Evolutionary conservation across 92 coral and sea anemone genomes (phyloP), one percentile per base, ranked within the genome.

Genomic region (Phenganax marumi): DNA sequence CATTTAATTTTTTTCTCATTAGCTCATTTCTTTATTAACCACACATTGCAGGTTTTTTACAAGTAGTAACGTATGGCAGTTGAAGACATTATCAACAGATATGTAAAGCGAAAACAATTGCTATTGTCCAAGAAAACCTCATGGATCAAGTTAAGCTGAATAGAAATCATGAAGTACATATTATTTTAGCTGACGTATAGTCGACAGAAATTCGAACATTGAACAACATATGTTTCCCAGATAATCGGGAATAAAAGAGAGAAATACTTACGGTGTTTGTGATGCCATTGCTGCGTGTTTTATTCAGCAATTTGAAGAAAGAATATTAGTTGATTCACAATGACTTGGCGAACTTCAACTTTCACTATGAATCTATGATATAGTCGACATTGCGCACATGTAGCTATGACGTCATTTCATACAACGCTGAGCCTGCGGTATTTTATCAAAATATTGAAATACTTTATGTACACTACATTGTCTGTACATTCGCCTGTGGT

Each of bases 341-440:
- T 62, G 19, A 74, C 23, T 19, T 48, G 57, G 25, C 12, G 26
- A 76, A n/a, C 25, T 11, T 24, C 7, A 23, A 52, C 68, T 76
- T 76, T 54, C 66, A 76, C 79, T 57, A 24, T 55, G 26, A 54
- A 49, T 52, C 64, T 50, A 75, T 52, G 8, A 76, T 53, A 76
- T 76, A 76, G 94, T 66, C 73, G 85, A 88, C 90, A 85, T 93
- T 94, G 98, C 98, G 98, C 98, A 94, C 98, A 93, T 94, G 98
- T 89, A 80, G 46, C 68, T 89, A 86, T 94, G 92, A 94, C 98
- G 98, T 94, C 80, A 74, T 48, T 64, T 19, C 85, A 64, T 33
- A 68, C 5, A 33, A 33, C 43, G 43, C 43, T 5, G 43, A 33
- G 43, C 43, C 43, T 33, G 43, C 43, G 43, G 43, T 33, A 5